Conservation (phyloP, 2,888 invertebrate species). For the Rotaria magnacalcarata region DNA sequence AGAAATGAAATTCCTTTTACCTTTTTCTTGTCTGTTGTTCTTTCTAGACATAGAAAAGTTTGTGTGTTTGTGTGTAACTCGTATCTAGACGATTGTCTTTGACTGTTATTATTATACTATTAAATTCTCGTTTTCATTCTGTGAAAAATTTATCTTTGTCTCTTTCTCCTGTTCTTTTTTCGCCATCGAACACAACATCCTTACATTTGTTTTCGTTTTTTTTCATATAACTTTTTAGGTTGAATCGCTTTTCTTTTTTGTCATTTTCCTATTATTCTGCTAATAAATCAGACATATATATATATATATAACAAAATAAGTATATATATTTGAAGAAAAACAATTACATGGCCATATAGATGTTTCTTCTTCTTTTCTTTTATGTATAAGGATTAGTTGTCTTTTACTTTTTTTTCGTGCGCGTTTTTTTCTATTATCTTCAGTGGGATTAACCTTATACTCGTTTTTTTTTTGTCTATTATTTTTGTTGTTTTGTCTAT, state of each 20-base stretch:
- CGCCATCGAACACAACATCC: conserved; percentile 11
- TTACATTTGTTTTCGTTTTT: not conserved
- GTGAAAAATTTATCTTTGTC: not conserved
- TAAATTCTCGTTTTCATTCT: not conserved
- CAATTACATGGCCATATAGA: not conserved
- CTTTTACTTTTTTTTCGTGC: not conserved
- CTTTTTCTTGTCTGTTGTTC: conserved; percentile 16
- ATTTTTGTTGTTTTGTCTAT: conserved; percentile 24
- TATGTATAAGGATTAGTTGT: not conserved
- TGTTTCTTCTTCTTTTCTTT: not conserved
- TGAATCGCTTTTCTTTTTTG: conserved; percentile 1
- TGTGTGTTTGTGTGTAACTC: conserved; percentile 10
- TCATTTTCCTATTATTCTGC: conserved; percentile 26
- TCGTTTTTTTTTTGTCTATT: conserved; percentile 4
- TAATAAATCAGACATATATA: not conserved
- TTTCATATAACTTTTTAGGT: conserved; percentile 11
- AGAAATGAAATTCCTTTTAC: conserved; percentile 20
- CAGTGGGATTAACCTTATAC: not conserved
- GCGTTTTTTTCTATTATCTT: not conserved
- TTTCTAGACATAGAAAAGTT: conserved; percentile 7
- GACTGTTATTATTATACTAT: conserved; percentile 12
- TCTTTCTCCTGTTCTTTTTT: not conserved
- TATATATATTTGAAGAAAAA: not conserved
- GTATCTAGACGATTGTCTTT: not conserved
- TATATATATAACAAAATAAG: not conserved